A percentile compares a stretch with the other conserved stretches of the same genome.
phyloP scores from a whole-genome alignment of 1,140 invertebrate species.

The Drosophila fuyamai region DNA sequence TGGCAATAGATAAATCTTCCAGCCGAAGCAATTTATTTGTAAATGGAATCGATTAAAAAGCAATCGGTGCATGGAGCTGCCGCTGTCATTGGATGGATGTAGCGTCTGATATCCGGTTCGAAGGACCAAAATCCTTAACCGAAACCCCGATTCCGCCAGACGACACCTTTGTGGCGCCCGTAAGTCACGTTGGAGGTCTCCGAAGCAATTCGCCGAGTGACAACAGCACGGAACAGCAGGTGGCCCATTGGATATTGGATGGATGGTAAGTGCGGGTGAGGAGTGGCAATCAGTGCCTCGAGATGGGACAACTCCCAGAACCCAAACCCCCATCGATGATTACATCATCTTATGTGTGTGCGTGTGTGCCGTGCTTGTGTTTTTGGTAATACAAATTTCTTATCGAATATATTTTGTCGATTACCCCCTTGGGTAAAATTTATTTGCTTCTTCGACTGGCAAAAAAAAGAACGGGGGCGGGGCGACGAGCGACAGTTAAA shows the following conservation, averaged over 20 bases:
- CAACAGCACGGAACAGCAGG: constrained; percentile 52
- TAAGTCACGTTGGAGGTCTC: constrained; percentile 75
- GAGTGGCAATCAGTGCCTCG: constrained; percentile 63
- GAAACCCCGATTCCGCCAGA: constrained; percentile 45
- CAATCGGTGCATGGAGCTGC: constrained; percentile 71
- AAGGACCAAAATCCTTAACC: constrained; percentile 13
- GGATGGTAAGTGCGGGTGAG: constrained; percentile 43
- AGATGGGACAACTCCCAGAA: constrained; percentile 15
- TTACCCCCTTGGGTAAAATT: constrained; percentile 84
- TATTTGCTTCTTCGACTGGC: constrained; percentile 83
- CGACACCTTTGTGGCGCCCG: constrained; percentile 79
- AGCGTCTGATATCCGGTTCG: constrained; percentile 26
- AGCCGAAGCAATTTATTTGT: constrained; percentile 83
- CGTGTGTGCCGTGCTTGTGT: constrained; percentile 7
- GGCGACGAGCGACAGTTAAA: constrained; percentile 78
- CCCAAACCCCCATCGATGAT: constrained; percentile 64
- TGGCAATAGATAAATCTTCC: constrained; percentile 70
- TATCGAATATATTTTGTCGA: constrained; percentile 84
- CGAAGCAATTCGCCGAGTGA: constrained; percentile 74
- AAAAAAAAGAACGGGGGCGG: not conserved
- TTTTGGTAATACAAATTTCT: constrained; percentile 74
- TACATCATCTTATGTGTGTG: constrained; percentile 77
- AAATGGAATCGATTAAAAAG: constrained; percentile 85
- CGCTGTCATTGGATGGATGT: constrained; percentile 39
- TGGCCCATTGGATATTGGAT: constrained; percentile 17